phyloP scores from a whole-genome alignment of 2,888 invertebrate genomes.

The Caenorhabditis doughertyi region DNA sequence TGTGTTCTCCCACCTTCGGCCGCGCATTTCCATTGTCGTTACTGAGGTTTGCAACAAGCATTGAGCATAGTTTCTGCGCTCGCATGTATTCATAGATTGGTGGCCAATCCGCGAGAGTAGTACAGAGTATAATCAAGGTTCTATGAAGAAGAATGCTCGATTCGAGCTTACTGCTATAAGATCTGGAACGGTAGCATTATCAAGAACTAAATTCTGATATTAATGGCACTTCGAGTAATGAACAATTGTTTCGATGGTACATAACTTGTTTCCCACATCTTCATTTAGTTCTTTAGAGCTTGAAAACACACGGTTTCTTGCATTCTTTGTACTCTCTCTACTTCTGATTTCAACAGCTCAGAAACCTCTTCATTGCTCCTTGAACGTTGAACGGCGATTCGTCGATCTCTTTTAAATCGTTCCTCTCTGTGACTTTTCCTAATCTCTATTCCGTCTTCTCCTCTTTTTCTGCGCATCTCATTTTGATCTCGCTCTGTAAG shows the following conservation, averaged over 20 bases:
- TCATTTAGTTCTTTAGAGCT: slow-evolving; percentile 8
- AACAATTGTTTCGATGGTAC: slow-evolving; percentile 35
- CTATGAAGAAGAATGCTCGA: slow-evolving; percentile 19
- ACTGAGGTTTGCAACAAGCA: slow-evolving; percentile 46
- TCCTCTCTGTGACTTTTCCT: slow-evolving; percentile 48
- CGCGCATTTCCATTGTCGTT: slow-evolving; percentile 30
- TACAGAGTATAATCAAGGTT: slow-evolving; percentile 49
- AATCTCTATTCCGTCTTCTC: slow-evolving; percentile 58
- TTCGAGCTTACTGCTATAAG: not conserved
- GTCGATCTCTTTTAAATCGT: slow-evolving; percentile 43
- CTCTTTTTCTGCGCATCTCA: slow-evolving; percentile 37
- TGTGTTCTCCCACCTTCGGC: slow-evolving; percentile 29
- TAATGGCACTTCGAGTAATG: slow-evolving; percentile 26
- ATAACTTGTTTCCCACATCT: not conserved
- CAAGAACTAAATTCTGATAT: slow-evolving; percentile 59
- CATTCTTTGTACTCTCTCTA: slow-evolving; percentile 31
- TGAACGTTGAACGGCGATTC: slow-evolving; percentile 4
- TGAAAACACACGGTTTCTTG: not conserved
- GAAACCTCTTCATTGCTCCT: slow-evolving; percentile 5
- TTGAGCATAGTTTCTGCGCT: not conserved
- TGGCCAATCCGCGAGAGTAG: slow-evolving; percentile 48
- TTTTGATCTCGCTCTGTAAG: slow-evolving; percentile 41
- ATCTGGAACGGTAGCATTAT: slow-evolving; percentile 49
- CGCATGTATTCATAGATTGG: slow-evolving; percentile 41
- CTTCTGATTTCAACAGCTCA: slow-evolving; percentile 9